Evolutionary conservation across 2,113 vertebrate genomes (phyloP).

Genomic region (Notarius quadriscutis): DNA sequence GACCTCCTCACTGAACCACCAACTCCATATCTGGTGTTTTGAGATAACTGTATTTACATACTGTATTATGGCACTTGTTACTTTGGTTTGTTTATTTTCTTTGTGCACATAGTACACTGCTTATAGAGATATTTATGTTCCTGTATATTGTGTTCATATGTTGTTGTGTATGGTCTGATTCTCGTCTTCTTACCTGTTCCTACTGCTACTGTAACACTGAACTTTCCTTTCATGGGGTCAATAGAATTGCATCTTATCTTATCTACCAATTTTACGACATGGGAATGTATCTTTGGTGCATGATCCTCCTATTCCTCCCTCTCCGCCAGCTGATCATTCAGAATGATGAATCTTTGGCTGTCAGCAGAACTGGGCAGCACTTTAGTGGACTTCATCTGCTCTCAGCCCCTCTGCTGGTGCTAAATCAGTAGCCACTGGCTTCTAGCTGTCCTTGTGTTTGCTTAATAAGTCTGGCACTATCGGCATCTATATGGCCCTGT

Average conservation of each 20-base stretch:
- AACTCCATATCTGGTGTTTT: too few species aligned
- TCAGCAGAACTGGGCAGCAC: slow-evolving; percentile 28
- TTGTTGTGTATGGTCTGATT: too few species aligned
- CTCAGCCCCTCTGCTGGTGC: slow-evolving; percentile 55
- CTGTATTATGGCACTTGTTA: too few species aligned
- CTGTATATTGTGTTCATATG: too few species aligned
- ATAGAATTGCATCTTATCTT: too few species aligned
- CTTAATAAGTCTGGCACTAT: slow-evolving; percentile 65
- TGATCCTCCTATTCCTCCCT: neutral
- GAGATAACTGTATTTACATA: too few species aligned
- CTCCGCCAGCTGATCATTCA: slow-evolving; percentile 15
- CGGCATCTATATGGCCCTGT: slow-evolving; percentile 63
- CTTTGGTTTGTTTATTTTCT: neutral
- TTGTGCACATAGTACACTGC: too few species aligned
- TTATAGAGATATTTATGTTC: too few species aligned
- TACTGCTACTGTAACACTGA: too few species aligned
- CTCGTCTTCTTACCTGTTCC: too few species aligned
- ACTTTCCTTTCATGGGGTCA: too few species aligned
- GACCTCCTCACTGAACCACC: too few species aligned
- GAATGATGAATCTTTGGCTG: slow-evolving; percentile 59
- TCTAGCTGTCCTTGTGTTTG: slow-evolving; percentile 59
- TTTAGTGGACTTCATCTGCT: slow-evolving; percentile 55
- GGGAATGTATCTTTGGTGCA: neutral
- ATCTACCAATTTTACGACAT: neutral
- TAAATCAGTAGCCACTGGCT: slow-evolving; percentile 62